Conservation (phyloP, 53 echinoderm and acorn worm species). For the Echinarachnius parma region DNA sequence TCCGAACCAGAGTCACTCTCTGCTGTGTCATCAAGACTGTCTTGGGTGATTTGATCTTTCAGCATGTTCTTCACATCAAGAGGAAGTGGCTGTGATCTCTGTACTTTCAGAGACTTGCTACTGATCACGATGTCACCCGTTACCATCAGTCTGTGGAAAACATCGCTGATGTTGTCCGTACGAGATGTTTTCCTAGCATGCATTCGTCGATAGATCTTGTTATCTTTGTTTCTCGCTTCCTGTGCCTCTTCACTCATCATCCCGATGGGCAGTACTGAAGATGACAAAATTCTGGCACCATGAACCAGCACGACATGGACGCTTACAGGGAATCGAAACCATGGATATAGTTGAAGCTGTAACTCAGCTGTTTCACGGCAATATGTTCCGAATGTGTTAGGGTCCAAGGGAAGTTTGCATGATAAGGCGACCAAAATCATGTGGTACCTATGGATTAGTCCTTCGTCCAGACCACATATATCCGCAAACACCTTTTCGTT, state of each 20-base stretch:
- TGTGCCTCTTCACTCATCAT: constrained; percentile 49
- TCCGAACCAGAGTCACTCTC: constrained; percentile 23
- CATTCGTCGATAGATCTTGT: constrained; percentile 24
- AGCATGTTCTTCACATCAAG: not conserved
- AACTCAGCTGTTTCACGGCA: constrained; percentile 31
- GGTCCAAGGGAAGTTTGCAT: constrained; percentile 43
- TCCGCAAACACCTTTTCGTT: constrained; percentile 32
- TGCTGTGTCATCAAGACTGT: constrained; percentile 3
- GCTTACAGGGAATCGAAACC: constrained; percentile 38
- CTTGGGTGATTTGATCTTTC: constrained; percentile 1
- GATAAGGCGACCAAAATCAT: constrained; percentile 30
- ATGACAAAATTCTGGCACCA: constrained; percentile 13
- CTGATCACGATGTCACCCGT: constrained; percentile 47
- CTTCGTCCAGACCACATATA: constrained; percentile 40
- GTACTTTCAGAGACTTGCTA: constrained; percentile 4
- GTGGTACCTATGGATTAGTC: constrained; percentile 26
- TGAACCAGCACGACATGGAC: constrained; percentile 32
- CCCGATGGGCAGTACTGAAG: constrained; percentile 30
- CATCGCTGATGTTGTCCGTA: constrained; percentile 30
- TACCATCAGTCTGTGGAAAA: constrained; percentile 43
- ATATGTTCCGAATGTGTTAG: constrained; percentile 22
- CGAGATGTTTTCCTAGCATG: constrained; percentile 20
- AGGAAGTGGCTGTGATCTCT: not conserved
- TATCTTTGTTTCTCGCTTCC: constrained; percentile 42
- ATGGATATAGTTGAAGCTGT: constrained; percentile 15